A percentile compares a stretch with the other conserved stretches of the same genome.
These are phyloP conservation scores for Anoplopoma fimbria DNA, from an alignment of 2,113 vertebrate genomes.

Conservation along the genomic window DNA sequence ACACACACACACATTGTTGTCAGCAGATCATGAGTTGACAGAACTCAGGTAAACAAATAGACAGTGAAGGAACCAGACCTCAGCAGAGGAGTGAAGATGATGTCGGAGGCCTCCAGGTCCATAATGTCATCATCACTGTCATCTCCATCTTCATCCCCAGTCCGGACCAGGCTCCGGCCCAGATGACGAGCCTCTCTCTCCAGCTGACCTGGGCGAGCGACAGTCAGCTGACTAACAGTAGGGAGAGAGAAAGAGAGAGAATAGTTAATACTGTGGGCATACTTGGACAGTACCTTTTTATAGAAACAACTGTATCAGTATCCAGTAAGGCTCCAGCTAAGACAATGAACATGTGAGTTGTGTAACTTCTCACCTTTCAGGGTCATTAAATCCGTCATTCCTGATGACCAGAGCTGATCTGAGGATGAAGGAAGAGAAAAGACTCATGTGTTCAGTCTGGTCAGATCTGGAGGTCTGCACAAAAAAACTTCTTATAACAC, in stretches of 20 bases:
- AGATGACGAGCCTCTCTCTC: conserved; percentile 83
- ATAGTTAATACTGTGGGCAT: no score
- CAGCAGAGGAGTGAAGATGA: conserved; percentile 88
- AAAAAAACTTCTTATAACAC: no score
- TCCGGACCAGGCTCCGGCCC: conserved; percentile 85
- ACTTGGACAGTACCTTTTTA: no score
- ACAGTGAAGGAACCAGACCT: conserved; percentile 79
- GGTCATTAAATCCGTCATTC: conserved; percentile 86
- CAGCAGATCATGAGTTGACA: not conserved
- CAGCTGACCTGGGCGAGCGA: conserved; percentile 61
- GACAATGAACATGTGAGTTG: not conserved
- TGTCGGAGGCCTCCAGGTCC: conserved; percentile 84
- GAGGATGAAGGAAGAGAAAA: conserved; percentile 15
- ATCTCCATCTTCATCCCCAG: conserved; percentile 84
- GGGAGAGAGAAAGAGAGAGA: not conserved
- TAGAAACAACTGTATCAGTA: no score
- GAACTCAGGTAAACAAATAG: not conserved
- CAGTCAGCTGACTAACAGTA: conserved; percentile 39
- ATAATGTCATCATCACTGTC: conserved; percentile 85
- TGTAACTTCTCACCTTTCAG: conserved; percentile 82
- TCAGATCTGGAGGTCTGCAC: not conserved
- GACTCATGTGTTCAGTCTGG: not conserved
- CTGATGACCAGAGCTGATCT: conserved; percentile 86
- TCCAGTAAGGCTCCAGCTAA: not conserved
- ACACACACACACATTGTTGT: not conserved